Evolutionary conservation across 2,888 invertebrate genomes (phyloP), one percentile per base, ranked within the genome.

Genomic region (Laothoe populi): DNA sequence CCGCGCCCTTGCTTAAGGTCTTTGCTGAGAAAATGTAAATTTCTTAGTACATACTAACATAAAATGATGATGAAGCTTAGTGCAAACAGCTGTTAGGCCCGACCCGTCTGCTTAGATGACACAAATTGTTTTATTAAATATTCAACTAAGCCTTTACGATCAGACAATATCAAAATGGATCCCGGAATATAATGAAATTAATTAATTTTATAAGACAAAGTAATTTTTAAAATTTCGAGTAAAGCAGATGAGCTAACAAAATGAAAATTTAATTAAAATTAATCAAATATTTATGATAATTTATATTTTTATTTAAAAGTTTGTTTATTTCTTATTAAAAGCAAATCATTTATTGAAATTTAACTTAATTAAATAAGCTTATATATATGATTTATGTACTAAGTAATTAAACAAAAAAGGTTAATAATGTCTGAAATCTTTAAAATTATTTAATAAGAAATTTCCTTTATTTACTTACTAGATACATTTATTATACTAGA

Each of bases 141-240:
- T 61, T 61, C 42, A 61, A 60, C 35, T 48, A 60, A 49, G 26
- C 31, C 19, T 61, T 53, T 61, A 61, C 35, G 23, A 49, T 40
- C 24, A 49, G 48, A 53, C 31, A 53, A 53, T 53, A 31, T 4
- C 16, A 11, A 31, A 46, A 23, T 8, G 19, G 26, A 16, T 24
- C 24, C 13, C 5, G 26, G 5, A 53, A 31, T 53, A 35, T 49
- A n/a, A n/a, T 53, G 53, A 35, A 53, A 35, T 48, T 5, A 35
- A 53, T 53, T 21, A 53, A 19, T 53, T 49, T n/a, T 31, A 26
- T 19, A 31, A 53, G 3, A 44, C 19, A 44, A 44, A 44, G 19
- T 19, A 8, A 44, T n/a, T n/a, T 4, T 10, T 35, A 5, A 8
- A 10, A 35, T 13, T 8, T 13, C 2, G 1, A 38, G 13, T 10